These are phyloP conservation scores for Perca schrenkii DNA, from an alignment of 2,113 vertebrate species.

Conservation along the genomic window DNA sequence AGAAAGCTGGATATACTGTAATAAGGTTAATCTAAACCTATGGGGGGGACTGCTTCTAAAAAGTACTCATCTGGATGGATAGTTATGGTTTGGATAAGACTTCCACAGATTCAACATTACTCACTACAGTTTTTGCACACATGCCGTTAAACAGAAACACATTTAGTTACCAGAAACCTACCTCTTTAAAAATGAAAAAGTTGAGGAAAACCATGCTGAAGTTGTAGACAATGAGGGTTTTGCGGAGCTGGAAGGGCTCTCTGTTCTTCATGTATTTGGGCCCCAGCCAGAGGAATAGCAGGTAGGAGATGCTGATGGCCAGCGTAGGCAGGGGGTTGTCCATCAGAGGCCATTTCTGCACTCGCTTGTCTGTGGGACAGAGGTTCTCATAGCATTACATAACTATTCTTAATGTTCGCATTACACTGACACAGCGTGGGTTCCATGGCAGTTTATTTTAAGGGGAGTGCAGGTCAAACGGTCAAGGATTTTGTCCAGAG, in stretches of 20 bases:
- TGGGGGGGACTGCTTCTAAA: not conserved
- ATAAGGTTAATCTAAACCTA: conserved; percentile 28
- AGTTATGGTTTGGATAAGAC: not conserved
- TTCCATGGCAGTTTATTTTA: conserved; percentile 1
- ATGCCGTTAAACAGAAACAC: too few species aligned
- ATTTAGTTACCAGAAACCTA: conserved; percentile 58
- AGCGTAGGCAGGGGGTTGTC: conserved; percentile 93
- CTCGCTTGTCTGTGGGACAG: conserved; percentile 92
- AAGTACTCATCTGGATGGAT: not conserved
- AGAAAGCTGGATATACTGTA: conserved; percentile 1
- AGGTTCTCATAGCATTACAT: conserved; percentile 59
- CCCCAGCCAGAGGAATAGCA: conserved; percentile 97
- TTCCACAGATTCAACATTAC: not conserved
- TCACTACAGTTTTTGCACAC: not conserved
- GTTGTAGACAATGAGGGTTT: conserved; percentile 96
- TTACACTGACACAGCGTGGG: not conserved
- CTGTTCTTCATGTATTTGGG: conserved; percentile 97
- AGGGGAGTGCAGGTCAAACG: not conserved
- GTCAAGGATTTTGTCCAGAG: not conserved
- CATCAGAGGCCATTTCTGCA: conserved; percentile 98
- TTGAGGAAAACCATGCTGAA: conserved; percentile 99
- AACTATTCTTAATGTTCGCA: conserved; percentile 10
- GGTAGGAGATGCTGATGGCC: conserved; percentile 95
- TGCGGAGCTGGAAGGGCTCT: conserved; percentile 95
- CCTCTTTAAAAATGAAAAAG: conserved; percentile 99